Conservation (phyloP, 2,888 invertebrate genomes). For the Melanargia galathea region DNA sequence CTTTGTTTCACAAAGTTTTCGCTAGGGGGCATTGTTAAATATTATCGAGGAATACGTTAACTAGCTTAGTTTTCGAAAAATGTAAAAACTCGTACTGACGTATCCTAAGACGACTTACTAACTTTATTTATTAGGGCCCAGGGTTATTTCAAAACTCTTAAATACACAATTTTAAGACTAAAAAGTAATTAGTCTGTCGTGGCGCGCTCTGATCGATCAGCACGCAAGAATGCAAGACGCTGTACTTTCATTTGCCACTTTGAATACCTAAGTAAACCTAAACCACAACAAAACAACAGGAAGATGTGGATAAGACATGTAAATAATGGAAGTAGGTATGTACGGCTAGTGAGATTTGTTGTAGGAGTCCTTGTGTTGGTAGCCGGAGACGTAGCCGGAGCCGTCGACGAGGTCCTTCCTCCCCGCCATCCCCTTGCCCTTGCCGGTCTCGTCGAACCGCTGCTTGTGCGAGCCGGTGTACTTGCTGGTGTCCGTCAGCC, state of each 20-base stretch:
- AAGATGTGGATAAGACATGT: constrained; percentile 16
- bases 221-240: too few relatives aligned
- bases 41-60: too few relatives aligned
- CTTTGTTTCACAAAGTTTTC: too few relatives aligned
- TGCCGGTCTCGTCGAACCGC: constrained; percentile 91
- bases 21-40: too few relatives aligned
- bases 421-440: constrained; percentile 93
- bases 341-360: constrained; percentile 79
- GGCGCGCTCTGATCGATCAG: too few relatives aligned
- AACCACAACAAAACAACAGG: background rate
- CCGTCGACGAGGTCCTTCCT: constrained; percentile 88
- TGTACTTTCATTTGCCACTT: too few relatives aligned
- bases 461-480: constrained; percentile 95
- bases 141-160: background rate
- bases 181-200: too few relatives aligned
- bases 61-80: too few relatives aligned
- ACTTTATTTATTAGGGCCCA: constrained; percentile 10
- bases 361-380: constrained; percentile 91
- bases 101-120: background rate
- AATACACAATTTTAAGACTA: too few relatives aligned
- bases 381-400: constrained; percentile 92
- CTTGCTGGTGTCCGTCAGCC: constrained; percentile 92
- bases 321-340: constrained; percentile 22
- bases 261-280: background rate
- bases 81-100: too few relatives aligned